Evolutionary conservation across 2,888 invertebrate species (phyloP).

Genomic region (Junonia oenone): DNA sequence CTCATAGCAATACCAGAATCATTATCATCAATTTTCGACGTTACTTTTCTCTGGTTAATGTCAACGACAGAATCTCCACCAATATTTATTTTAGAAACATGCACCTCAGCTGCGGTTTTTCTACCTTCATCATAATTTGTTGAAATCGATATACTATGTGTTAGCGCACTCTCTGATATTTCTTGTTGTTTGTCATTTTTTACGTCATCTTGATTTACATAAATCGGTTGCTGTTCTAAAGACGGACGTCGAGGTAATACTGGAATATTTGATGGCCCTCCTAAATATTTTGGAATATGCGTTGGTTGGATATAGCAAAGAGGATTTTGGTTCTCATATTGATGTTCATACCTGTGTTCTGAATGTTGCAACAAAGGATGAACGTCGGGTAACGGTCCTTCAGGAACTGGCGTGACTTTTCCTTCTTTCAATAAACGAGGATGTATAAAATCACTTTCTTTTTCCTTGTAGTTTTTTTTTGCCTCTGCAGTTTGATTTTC

Average conservation of each 20-base stretch:
- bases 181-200: conserved; percentile 50
- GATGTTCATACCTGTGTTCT: conserved; percentile 86
- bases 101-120: conserved; percentile 70
- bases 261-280: conserved; percentile 73
- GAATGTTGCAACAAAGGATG: conserved; percentile 89
- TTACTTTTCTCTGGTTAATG: conserved; percentile 41
- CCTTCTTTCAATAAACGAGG: conserved; percentile 70
- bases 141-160: conserved; percentile 69
- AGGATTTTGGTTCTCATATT: conserved; percentile 77
- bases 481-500: conserved; percentile 60
- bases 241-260: conserved; percentile 50
- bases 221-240: conserved; percentile 65
- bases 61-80: conserved; percentile 55
- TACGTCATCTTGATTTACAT: conserved; percentile 69
- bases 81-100: conserved; percentile 77
- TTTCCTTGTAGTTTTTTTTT: conserved; percentile 79
- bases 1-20: conserved; percentile 90
- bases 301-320: conserved; percentile 77
- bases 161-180: conserved; percentile 64
- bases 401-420: conserved; percentile 70
- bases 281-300: conserved; percentile 82
- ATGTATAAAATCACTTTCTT: conserved; percentile 77
- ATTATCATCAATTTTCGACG: conserved; percentile 81
- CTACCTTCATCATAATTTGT: conserved; percentile 60
- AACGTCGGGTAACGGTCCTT: conserved; percentile 64